A percentile compares a stretch with the other conserved stretches of the same genome.
These are phyloP conservation scores for Rhabdornis inornatus DNA, from an alignment of 2,113 vertebrate genomes.

Conservation along the genomic window DNA sequence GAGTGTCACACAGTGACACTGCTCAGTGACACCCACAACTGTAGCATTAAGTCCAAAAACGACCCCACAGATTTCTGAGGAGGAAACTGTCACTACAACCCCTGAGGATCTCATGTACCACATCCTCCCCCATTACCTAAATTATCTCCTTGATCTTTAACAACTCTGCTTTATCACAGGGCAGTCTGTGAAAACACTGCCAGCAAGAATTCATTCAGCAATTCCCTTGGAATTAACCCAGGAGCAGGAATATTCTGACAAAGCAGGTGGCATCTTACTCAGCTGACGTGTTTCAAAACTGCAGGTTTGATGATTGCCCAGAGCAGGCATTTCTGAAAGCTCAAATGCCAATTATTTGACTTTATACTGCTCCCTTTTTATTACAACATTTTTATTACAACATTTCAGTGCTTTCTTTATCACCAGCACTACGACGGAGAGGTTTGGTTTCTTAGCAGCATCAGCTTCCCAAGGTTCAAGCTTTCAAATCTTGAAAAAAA, in stretches of 20 bases:
- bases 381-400: not conserved
- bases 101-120: rapidly evolving
- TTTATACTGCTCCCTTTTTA: not conserved
- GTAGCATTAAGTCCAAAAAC: not conserved
- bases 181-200: not conserved
- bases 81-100: not conserved
- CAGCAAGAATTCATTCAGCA: not conserved
- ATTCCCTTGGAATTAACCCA: not conserved
- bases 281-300: not conserved
- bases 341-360: not conserved
- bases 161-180: not conserved
- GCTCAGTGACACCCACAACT: rapidly evolving
- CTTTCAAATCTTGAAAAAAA: not conserved
- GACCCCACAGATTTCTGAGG: not conserved
- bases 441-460: not conserved
- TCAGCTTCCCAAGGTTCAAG: not conserved
- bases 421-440: not conserved
- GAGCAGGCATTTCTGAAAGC: not conserved
- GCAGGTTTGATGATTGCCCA: not conserved
- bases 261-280: not conserved
- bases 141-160: not conserved
- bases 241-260: not conserved
- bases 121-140: not conserved
- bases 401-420: not conserved
- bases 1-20: not conserved